phyloP scores from a whole-genome alignment of 1,140 invertebrate genomes.

The Bombus breviceps region DNA sequence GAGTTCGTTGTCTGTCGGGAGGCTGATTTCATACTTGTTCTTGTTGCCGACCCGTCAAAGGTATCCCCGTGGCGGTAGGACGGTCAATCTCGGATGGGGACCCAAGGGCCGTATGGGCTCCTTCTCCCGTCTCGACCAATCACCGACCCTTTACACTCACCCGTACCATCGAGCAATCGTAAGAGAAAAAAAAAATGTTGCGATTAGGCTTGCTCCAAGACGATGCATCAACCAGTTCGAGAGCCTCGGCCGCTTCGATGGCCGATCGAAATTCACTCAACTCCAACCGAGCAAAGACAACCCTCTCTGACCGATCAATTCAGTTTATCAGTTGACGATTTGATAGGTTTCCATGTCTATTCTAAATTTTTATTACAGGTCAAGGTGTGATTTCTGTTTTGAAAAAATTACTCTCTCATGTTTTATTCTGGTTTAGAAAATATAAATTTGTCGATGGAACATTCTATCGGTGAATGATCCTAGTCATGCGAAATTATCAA shows the following conservation, averaged over 20 bases:
- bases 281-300: background rate
- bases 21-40: slow-evolving; percentile 81
- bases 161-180: slow-evolving; percentile 64
- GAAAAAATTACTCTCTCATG: too few relatives aligned
- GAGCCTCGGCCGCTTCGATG: slow-evolving; percentile 70
- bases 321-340: too few relatives aligned
- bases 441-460: too few relatives aligned
- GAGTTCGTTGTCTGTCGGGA: slow-evolving; percentile 81
- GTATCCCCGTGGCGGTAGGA: slow-evolving; percentile 80
- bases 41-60: slow-evolving; percentile 81
- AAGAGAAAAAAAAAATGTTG: slow-evolving; percentile 39
- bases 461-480: too few relatives aligned
- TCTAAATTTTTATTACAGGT: too few relatives aligned
- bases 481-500: too few relatives aligned
- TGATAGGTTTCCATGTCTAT: too few relatives aligned
- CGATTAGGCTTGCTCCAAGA: slow-evolving; percentile 65
- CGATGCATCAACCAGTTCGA: slow-evolving; percentile 63
- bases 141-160: slow-evolving; percentile 72
- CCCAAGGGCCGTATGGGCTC: slow-evolving; percentile 78
- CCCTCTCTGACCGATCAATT: too few relatives aligned
- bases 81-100: slow-evolving; percentile 77
- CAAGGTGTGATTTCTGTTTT: too few relatives aligned
- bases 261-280: slow-evolving; percentile 71
- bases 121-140: slow-evolving; percentile 77
- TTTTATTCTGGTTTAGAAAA: too few relatives aligned